Percentiles rank a stretch among this genome's conserved stretches.
phyloP scores from a whole-genome alignment of 2,113 vertebrate genomes.

The Podarcis cretensis region DNA sequence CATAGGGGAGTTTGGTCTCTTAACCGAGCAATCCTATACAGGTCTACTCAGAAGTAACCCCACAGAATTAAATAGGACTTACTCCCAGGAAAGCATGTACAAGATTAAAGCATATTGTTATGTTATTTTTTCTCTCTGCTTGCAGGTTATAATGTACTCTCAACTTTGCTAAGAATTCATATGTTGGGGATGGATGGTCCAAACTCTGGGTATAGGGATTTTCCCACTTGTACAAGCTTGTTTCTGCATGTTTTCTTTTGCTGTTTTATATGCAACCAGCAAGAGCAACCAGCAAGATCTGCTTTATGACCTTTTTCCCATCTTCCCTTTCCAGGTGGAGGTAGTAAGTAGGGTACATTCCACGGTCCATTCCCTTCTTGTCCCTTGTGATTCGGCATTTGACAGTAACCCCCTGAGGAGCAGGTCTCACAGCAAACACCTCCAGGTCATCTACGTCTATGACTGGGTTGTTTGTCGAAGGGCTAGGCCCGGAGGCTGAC shows the following conservation, averaged over 20 bases:
- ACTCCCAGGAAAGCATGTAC: not conserved
- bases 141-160: not conserved
- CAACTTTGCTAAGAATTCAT: not conserved
- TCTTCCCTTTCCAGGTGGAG: slow-evolving; percentile 98
- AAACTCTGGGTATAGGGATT: not conserved
- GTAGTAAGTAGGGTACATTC: slow-evolving; percentile 99
- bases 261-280: not conserved
- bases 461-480: slow-evolving; percentile 83
- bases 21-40: not conserved
- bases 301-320: slow-evolving; percentile 92
- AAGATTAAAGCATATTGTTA: not conserved
- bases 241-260: not conserved
- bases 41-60: not conserved
- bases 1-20: not conserved
- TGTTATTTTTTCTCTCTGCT: not conserved
- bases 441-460: slow-evolving; percentile 94
- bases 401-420: slow-evolving; percentile 92
- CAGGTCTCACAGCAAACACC: slow-evolving; percentile 92
- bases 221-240: not conserved
- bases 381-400: slow-evolving; percentile 98
- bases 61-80: not conserved
- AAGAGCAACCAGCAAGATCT: slow-evolving; percentile 49
- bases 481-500: slow-evolving; percentile 91
- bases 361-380: slow-evolving; percentile 99
- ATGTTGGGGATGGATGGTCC: not conserved